Base-by-base conservation (phyloP, 2,888 invertebrate species). In the Meteorus cinctellus region DNA sequence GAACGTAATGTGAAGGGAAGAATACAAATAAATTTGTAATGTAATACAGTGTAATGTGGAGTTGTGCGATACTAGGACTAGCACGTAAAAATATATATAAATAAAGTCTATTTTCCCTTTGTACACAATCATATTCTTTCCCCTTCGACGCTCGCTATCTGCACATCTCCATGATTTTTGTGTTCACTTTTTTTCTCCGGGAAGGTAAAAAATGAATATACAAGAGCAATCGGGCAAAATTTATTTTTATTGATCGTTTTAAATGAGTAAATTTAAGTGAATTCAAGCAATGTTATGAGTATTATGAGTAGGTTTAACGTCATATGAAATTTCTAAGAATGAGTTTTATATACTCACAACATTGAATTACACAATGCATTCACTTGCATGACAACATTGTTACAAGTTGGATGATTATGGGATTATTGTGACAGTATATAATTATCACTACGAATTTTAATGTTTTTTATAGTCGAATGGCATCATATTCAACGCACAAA, bases 311-410 rank as follows among this genome's bases (percentile, higher is more conserved):
- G 84, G 88, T 78, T 45, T 88, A 87, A 86, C 86, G 83, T 86
- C 89, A 88, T 89, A 89, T 87, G 86, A 88, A 55, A 86, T 89
- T 86, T 86, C 88, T 88, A 89, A 87, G 89, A 89, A 89, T 88
- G 88, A 89, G 87, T 87, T 89, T 55, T 55, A 55, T 86, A 89
- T 88, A 89, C 88, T 86, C 89, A 89, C 89, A 89, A 89, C 89
- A 89, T 86, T 88, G 85, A 88, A 85, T 88, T 88, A 88, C 88
- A 87, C 86, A 84, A 81, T 55, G 79, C 83, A 88, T 88, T 87
- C 87, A 81, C 82, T 87, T 86, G 84, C 87, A 89, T 87, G 87
- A 89, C 89, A 89, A 89, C n/a, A 89, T 85, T 88, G 86, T 89
- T 88, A 88, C 87, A 89, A 85, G 85, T 88, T 86, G 63, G 72